These are phyloP conservation scores for Monomorium pharaonis DNA, from an alignment of 1,140 invertebrate species.

Conservation along the genomic window DNA sequence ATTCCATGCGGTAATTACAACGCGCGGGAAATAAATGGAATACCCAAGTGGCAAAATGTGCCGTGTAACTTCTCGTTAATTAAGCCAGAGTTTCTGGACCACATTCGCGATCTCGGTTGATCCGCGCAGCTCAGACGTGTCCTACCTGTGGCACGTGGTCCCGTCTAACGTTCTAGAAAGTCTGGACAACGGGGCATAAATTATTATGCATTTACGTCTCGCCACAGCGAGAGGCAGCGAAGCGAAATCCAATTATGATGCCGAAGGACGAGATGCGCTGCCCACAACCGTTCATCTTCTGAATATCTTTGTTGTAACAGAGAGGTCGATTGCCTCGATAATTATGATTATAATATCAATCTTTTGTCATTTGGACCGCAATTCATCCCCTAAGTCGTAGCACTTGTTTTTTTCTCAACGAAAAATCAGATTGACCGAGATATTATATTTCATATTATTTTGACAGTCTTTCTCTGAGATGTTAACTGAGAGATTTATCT, in stretches of 20 bases:
- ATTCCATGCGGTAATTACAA: background rate
- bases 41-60: background rate
- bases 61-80: background rate
- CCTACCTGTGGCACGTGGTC: background rate
- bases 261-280: background rate
- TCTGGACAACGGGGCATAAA: slow-evolving; percentile 29
- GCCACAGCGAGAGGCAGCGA: slow-evolving; percentile 1
- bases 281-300: background rate
- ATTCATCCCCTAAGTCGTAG: background rate
- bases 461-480: background rate
- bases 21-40: too few species aligned
- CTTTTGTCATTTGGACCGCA: background rate
- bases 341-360: background rate
- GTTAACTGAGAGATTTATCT: background rate
- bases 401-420: too few species aligned
- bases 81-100: background rate
- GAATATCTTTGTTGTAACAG: background rate
- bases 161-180: background rate
- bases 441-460: background rate
- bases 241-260: slow-evolving; percentile 40
- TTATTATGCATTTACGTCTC: slow-evolving; percentile 44
- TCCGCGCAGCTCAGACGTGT: background rate
- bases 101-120: background rate
- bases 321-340: slow-evolving; percentile 1
- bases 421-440: background rate